Evolutionary conservation across 2,797 vertebrate genomes (phyloP).

Genomic region (Acanthiza pusilla): DNA sequence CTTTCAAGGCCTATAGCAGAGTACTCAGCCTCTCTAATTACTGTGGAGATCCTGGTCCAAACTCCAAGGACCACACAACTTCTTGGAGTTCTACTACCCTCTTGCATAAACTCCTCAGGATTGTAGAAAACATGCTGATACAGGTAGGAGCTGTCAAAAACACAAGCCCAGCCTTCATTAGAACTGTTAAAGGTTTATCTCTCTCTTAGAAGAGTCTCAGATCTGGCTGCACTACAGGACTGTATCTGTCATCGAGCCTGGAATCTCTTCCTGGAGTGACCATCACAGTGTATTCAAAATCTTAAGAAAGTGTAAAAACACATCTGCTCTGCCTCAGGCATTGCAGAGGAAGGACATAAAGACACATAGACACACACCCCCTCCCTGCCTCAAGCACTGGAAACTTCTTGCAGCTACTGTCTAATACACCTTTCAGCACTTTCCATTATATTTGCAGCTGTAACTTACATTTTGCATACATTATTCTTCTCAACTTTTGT

Average conservation of each 20-base stretch:
- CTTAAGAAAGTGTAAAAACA: background rate
- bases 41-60: background rate
- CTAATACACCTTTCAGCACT: background rate
- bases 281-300: background rate
- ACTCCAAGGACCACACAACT: background rate
- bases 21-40: background rate
- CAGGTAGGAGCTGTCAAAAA: background rate
- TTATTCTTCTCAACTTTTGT: background rate
- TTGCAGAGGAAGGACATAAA: background rate
- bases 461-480: background rate
- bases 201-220: background rate
- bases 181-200: background rate
- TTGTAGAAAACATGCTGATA: background rate
- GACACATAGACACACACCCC: background rate
- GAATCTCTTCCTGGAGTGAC: background rate
- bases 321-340: background rate
- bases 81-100: background rate
- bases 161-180: background rate
- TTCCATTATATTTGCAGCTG: background rate
- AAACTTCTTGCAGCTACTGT: background rate
- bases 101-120: background rate
- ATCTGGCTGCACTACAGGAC: background rate
- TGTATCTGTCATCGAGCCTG: background rate
- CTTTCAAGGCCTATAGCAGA: background rate
- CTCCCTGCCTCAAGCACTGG: background rate